phyloP scores from a whole-genome alignment of 2,888 invertebrate species.

The Drosophila prolongata region DNA sequence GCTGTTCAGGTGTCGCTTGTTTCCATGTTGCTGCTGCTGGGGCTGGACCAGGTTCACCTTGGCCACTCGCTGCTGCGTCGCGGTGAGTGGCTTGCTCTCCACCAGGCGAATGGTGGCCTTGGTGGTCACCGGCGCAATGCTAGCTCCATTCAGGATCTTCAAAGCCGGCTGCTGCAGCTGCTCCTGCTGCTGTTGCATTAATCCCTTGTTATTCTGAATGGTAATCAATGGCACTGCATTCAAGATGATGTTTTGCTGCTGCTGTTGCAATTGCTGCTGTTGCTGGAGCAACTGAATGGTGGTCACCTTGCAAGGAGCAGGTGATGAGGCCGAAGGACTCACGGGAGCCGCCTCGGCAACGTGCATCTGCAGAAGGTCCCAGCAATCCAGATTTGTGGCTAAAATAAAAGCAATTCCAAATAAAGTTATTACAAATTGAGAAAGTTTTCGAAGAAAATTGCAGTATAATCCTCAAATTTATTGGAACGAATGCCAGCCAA shows the following conservation, averaged over 20 bases:
- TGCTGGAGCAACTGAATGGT: constrained; percentile 59
- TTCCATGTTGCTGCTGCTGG: constrained; percentile 69
- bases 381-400: constrained; percentile 84
- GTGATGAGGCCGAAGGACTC: constrained; percentile 58
- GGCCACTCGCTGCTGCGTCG: constrained; percentile 30
- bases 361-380: constrained; percentile 82
- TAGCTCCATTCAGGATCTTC: constrained; percentile 64
- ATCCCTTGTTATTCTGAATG: constrained; percentile 81
- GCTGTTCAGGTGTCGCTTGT: constrained; percentile 77
- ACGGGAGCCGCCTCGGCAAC: constrained; percentile 63
- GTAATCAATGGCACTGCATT: constrained; percentile 83
- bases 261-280: constrained; percentile 56
- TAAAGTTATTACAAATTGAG: background rate
- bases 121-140: constrained; percentile 58
- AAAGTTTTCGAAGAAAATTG: constrained; percentile 7
- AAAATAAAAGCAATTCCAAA: constrained; percentile 1
- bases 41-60: constrained; percentile 54
- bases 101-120: constrained; percentile 80
- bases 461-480: constrained; percentile 26
- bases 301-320: constrained; percentile 55
- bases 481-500: constrained; percentile 13
- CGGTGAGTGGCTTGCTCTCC: constrained; percentile 57
- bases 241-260: constrained; percentile 78
- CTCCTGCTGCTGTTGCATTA: constrained; percentile 66
- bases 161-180: constrained; percentile 61